Evolutionary conservation across 2,113 vertebrate species (phyloP).

Genomic region (Cyprinodon brontotheroides): DNA sequence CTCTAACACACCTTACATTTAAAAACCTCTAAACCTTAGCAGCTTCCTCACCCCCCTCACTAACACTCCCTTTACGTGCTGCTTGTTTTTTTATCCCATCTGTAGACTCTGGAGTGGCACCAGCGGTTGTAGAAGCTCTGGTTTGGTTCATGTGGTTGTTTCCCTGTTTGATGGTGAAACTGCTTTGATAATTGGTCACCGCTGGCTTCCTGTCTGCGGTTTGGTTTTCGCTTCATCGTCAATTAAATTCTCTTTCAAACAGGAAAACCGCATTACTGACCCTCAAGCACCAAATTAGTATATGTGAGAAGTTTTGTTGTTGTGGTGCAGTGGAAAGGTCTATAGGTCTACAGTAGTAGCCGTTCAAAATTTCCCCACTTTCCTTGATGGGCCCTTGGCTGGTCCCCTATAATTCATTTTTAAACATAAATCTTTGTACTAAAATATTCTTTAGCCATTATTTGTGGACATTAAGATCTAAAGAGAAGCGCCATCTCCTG

Average conservation of each 20-base stretch:
- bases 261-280: background rate
- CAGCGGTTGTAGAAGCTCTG: slow-evolving; percentile 35
- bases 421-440: no score
- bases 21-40: slow-evolving; percentile 15
- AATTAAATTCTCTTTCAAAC: slow-evolving; percentile 27
- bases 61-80: slow-evolving; percentile 35
- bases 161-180: slow-evolving; percentile 15
- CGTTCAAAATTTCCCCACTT: no score
- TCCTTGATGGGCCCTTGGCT: no score
- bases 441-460: no score
- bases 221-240: background rate
- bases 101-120: slow-evolving; percentile 51
- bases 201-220: background rate
- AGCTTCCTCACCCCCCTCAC: slow-evolving; percentile 43
- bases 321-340: no score
- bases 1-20: slow-evolving; percentile 32
- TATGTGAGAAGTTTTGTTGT: background rate
- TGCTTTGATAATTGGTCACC: background rate
- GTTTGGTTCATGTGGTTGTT: slow-evolving; percentile 35
- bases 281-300: background rate
- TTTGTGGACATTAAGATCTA: no score
- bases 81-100: slow-evolving; percentile 50
- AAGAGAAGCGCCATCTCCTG: no score
- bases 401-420: no score
- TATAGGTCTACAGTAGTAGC: no score